A percentile compares a stretch with the other conserved stretches of the same genome.
Conservation (phyloP, 2,797 vertebrate genomes). For the Mormyrus proboscirostris region DNA sequence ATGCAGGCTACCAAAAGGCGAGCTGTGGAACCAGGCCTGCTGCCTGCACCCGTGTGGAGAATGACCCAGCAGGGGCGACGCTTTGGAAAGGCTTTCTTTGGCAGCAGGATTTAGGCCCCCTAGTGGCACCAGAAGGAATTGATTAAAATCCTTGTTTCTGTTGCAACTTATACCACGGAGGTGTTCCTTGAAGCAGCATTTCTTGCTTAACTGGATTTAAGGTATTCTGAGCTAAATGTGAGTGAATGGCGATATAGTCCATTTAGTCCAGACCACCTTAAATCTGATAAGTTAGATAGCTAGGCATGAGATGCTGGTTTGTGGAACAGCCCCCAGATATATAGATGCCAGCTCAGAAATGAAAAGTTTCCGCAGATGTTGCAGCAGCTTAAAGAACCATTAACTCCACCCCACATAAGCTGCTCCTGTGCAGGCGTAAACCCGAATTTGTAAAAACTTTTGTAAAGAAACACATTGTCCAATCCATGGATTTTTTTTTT, state of each 20-base stretch:
- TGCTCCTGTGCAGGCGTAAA: neutral
- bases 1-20: neutral
- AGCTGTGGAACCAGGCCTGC: neutral
- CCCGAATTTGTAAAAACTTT: neutral
- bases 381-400: neutral
- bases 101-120: neutral
- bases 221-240: neutral
- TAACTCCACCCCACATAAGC: neutral
- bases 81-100: neutral
- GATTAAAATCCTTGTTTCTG: neutral
- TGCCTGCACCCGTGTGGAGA: neutral
- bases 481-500: neutral
- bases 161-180: neutral
- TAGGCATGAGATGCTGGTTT: neutral
- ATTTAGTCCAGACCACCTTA: neutral
- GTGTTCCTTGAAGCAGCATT: neutral
- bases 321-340: neutral
- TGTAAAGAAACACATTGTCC: neutral
- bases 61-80: neutral
- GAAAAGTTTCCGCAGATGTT: neutral
- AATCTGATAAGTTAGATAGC: neutral
- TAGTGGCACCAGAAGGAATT: neutral
- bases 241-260: neutral
- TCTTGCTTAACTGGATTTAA: neutral
- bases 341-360: neutral